These are phyloP conservation scores for Zosterops japonicus DNA, from an alignment of 2,113 vertebrate species.

Conservation along the genomic window DNA sequence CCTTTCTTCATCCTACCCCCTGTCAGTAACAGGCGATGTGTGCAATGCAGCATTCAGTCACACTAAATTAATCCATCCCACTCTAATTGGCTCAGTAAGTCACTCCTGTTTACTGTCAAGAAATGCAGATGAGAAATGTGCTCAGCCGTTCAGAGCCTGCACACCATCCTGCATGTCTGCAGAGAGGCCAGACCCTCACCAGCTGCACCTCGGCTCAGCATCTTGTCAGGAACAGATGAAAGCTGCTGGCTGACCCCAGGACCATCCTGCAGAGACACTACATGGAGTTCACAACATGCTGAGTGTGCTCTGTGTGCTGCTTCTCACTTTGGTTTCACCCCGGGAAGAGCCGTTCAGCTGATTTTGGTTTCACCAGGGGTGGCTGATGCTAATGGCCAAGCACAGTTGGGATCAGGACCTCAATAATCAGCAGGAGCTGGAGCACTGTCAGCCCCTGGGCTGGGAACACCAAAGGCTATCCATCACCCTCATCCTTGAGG, in stretches of 20 bases:
- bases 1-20: not conserved
- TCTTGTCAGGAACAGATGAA: not conserved
- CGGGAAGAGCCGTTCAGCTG: not conserved
- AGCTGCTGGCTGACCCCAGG: not conserved
- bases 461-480: not conserved
- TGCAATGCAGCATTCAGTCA: not conserved
- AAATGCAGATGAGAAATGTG: conserved; percentile 6
- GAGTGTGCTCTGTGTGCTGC: not conserved
- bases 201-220: not conserved
- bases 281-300: not conserved
- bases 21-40: not conserved
- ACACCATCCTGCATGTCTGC: not conserved
- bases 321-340: not conserved
- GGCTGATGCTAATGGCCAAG: not conserved
- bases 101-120: conserved; percentile 14
- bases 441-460: not conserved
- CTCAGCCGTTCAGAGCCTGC: not conserved
- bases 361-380: not conserved
- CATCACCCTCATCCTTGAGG: not conserved
- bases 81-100: conserved; percentile 4
- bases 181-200: not conserved
- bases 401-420: not conserved
- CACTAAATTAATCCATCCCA: not conserved
- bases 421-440: not conserved
- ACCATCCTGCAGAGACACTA: not conserved